These are phyloP conservation scores for Mesitornis unicolor DNA, from an alignment of 2,113 vertebrate species.

Conservation along the genomic window DNA sequence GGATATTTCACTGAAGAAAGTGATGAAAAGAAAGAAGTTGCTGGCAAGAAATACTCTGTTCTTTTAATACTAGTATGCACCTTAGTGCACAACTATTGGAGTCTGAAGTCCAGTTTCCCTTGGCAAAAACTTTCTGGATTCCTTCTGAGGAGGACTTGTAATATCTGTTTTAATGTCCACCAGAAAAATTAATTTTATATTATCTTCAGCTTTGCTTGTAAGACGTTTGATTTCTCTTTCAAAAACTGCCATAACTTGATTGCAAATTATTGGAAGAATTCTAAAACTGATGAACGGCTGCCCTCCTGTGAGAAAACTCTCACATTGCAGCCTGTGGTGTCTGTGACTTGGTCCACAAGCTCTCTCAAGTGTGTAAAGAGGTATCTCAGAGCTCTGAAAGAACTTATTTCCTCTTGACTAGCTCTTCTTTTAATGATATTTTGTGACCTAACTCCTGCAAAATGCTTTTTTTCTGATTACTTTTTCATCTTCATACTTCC, in stretches of 20 bases:
- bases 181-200: neutral
- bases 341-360: neutral
- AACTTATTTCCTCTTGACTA: neutral
- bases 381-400: neutral
- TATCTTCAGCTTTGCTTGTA: neutral
- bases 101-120: neutral
- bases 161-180: neutral
- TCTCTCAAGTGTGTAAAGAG: neutral
- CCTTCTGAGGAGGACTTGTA: neutral
- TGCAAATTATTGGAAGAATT: neutral
- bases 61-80: fast-evolving
- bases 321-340: neutral
- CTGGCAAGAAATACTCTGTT: neutral
- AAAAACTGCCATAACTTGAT: neutral
- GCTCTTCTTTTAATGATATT: neutral
- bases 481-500: neutral
- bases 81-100: neutral
- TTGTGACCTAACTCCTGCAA: neutral
- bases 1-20: neutral
- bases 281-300: conserved; percentile 43
- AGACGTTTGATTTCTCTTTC: neutral
- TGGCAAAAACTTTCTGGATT: neutral
- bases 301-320: conserved; percentile 61
- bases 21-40: neutral
- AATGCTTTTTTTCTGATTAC: neutral